Evolutionary conservation across 2,113 vertebrate species (phyloP).

Genomic region (Neolamprologus kungweensis): DNA sequence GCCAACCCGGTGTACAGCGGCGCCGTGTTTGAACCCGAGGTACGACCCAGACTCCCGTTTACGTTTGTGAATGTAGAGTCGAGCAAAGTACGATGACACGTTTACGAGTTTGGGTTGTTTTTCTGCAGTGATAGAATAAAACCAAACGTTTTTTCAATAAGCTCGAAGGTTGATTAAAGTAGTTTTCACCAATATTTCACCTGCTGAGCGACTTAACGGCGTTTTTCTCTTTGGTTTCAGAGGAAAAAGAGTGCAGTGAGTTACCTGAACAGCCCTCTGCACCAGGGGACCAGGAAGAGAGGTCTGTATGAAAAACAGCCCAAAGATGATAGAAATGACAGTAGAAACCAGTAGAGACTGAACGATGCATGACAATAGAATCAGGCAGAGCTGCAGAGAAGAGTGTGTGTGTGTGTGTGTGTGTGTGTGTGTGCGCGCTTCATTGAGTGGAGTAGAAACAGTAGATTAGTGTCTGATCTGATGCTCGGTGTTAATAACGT

Average conservation of each 20-base stretch:
- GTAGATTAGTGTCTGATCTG: not conserved
- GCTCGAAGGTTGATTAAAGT: not conserved
- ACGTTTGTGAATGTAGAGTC: not conserved
- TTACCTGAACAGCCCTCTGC: slow-evolving; percentile 96
- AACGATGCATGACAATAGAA: not conserved
- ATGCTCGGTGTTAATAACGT: not conserved
- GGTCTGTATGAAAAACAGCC: slow-evolving; percentile 70
- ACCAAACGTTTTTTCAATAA: not conserved
- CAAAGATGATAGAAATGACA: not conserved
- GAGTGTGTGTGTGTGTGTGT: not conserved
- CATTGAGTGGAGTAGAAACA: not conserved
- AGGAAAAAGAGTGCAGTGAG: slow-evolving; percentile 97
- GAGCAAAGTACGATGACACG: not conserved
- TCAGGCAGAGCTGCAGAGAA: not conserved
- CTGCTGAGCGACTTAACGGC: fast-evolving
- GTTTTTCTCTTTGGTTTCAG: slow-evolving; percentile 58
- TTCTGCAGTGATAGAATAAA: not conserved
- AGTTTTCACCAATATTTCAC: not conserved
- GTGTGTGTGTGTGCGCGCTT: not conserved
- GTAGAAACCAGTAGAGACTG: not conserved
- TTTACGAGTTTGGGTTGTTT: not conserved
- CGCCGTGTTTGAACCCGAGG: slow-evolving; percentile 96
- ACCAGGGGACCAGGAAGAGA: slow-evolving; percentile 96
- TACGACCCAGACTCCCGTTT: slow-evolving; percentile 22
- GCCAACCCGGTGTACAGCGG: slow-evolving; percentile 98